These are phyloP conservation scores for Drosophila rubida DNA, from an alignment of 2,888 invertebrate species.

Conservation along the genomic window DNA sequence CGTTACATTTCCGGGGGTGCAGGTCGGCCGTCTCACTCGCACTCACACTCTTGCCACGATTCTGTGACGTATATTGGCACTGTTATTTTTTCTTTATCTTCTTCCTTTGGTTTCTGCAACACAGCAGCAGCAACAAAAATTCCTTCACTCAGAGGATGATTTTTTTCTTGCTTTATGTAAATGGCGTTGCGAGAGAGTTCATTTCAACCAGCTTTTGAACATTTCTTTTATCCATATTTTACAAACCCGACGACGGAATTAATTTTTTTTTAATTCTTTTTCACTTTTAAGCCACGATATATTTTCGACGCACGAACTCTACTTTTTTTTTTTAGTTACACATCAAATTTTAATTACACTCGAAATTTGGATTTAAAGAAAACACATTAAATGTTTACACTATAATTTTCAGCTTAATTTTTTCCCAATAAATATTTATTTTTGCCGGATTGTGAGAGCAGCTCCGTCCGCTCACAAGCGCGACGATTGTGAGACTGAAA, in stretches of 20 bases:
- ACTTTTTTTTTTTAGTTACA: conserved; percentile 16
- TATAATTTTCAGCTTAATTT: conserved; percentile 51
- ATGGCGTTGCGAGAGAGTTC: conserved; percentile 31
- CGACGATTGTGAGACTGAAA: conserved; percentile 72
- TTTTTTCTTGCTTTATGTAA: conserved; percentile 52
- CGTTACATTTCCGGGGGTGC: conserved; percentile 82
- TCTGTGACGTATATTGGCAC: conserved; percentile 69
- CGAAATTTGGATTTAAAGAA: conserved; percentile 48
- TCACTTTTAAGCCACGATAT: conserved; percentile 20
- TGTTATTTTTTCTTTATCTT: conserved; percentile 47
- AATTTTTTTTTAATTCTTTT: conserved; percentile 7
- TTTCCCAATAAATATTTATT: conserved; percentile 39
- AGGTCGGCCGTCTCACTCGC: conserved; percentile 57
- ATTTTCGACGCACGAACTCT: conserved; percentile 8
- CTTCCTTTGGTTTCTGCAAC: conserved; percentile 51
- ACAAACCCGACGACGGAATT: conserved; percentile 7
- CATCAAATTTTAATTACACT: conserved; percentile 51
- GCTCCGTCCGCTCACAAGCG: conserved; percentile 73
- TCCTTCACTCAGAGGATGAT: conserved; percentile 52
- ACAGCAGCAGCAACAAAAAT: conserved; percentile 62
- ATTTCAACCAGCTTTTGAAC: conserved; percentile 21
- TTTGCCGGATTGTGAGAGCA: conserved; percentile 31
- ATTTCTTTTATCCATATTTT: conserved; percentile 8
- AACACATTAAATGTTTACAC: conserved; percentile 66
- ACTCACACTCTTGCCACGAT: conserved; percentile 53